A percentile compares a stretch with the other conserved stretches of the same genome.
Evolutionary conservation across 2,797 vertebrate genomes (phyloP).

Genomic region (Amphiprion clarkii): DNA sequence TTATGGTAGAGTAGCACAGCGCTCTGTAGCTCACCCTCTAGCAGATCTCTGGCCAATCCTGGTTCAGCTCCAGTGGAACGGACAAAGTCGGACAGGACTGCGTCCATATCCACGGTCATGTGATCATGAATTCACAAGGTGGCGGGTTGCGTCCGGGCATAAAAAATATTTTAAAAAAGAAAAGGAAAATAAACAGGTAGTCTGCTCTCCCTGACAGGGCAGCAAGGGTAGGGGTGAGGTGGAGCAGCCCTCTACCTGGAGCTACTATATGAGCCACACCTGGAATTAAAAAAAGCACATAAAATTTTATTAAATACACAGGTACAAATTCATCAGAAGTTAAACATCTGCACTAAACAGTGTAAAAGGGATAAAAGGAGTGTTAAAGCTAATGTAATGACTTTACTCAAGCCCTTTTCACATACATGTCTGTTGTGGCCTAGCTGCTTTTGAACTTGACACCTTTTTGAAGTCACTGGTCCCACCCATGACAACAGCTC

Average conservation of each 20-base stretch:
- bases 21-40: constrained; percentile 88
- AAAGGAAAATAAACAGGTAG: constrained; percentile 12
- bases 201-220: constrained; percentile 50
- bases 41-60: constrained; percentile 94
- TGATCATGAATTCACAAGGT: constrained; percentile 88
- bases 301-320: constrained; percentile 10
- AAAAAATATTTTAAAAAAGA: constrained; percentile 51
- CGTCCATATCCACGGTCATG: constrained; percentile 97
- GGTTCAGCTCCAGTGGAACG: constrained; percentile 98
- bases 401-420: constrained; percentile 30
- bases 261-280: constrained; percentile 72
- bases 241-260: constrained; percentile 39
- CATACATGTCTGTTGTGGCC: constrained; percentile 30
- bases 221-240: constrained; percentile 20
- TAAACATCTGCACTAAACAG: constrained; percentile 18
- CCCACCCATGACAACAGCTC: constrained; percentile 48
- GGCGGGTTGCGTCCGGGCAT: constrained; percentile 71
- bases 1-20: not conserved
- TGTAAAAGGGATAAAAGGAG: not conserved
- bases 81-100: constrained; percentile 98
- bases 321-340: constrained; percentile 2
- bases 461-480: constrained; percentile 34
- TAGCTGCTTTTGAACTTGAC: constrained; percentile 54
- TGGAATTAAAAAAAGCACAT: constrained; percentile 39
- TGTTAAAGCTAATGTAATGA: constrained; percentile 13